Evolutionary conservation across 2,113 vertebrate genomes (phyloP), one percentile per base, ranked within the genome.

Genomic region (Colistium nudipinnis): DNA sequence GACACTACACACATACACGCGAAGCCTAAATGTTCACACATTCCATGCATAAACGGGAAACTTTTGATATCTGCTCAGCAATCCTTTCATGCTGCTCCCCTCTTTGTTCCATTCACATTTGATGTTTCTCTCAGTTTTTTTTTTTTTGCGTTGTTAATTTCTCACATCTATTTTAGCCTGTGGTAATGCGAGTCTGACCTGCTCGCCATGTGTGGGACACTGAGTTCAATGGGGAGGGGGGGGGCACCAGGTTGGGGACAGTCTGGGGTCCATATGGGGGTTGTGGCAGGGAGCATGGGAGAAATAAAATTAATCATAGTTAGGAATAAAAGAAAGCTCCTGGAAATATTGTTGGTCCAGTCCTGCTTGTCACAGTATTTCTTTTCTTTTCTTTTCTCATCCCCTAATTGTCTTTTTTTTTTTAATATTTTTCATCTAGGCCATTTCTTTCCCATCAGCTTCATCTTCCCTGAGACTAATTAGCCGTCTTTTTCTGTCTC

Each of bases 381-480:
- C 16, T 20, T 3, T 33, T 14, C 16, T 1, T 16, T 43, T 0
- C 6, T 12, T 14, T 20, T 9, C 16, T 36, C 10, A 57, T 30
- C 27, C 16, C 9, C n/a, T 55, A 14, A 30, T 38, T 60, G 13
- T 55, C 54, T 81, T 69, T 28, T 28, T 22, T 24, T 16, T 4
- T 39, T 74, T 63, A n/a, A n/a, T n/a, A 63, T 35, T 76, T 65
- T 70, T 24, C 7, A 61, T 11, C 48, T 45, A 59, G 14, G 54
- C 19, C 24, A 47, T 66, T 45, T 43, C 30, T 36, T 11, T 28
- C 12, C 61, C 61, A 55, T 76, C 43, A 56, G 25, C 47, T 49
- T 54, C 39, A 48, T 51, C 20, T 49, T 85, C 66, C 80, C 54
- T 66, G 78, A 83, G 74, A 87, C 82, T 81, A 86, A 90, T 90